Base-by-base conservation (phyloP, 2,888 invertebrate species). In the Tachystola acroxantha region DNA sequence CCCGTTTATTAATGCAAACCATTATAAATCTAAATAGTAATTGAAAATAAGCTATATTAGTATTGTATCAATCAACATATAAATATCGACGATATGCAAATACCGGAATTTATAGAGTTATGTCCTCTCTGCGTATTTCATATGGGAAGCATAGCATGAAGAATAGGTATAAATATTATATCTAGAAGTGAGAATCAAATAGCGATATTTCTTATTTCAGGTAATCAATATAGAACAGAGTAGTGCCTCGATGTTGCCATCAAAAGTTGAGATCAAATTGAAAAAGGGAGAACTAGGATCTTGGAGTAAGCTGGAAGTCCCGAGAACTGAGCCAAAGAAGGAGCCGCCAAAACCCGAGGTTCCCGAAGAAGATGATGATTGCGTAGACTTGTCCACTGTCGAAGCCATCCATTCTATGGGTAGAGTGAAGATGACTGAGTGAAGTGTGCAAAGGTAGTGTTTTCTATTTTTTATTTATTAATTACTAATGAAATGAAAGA, bases 261-360 rank as follows among this genome's bases (percentile, higher is more conserved):
- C 96, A 9, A 99, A 99, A 89, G 91, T 98, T 19, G 98, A 99
- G 82, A 93, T 99, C 13, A 96, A 93, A 63, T 74, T 99, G 62
- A 93, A 91, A 51, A 99, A 99, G 78, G 92, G 91, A 0, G 96
- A 96, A 58, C 90, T 93, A 0, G 93, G 94, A 1, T 90, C 91
- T 10, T 98, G 98, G 98, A 68, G 90, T 7, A 91, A 91, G 50
- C 74, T 98, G 14, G 91, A 93, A 58, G 89, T 92, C 48, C 91
- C 92, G 0, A 75, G 86, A 40, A 43, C 59, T 25, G 62, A 57
- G 32, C 57, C 62, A 1, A 68, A 64, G 40, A 57, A 59, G 40
- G 69, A 60, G 22, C 48, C 48, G 1, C 49, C 62, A 7, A 46
- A 52, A 32, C 51, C 48, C 2, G 32, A 41, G 11, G 46, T 42